These are phyloP conservation scores for Glaucopsyche alexis DNA, from an alignment of 2,888 invertebrate genomes.

Conservation along the genomic window DNA sequence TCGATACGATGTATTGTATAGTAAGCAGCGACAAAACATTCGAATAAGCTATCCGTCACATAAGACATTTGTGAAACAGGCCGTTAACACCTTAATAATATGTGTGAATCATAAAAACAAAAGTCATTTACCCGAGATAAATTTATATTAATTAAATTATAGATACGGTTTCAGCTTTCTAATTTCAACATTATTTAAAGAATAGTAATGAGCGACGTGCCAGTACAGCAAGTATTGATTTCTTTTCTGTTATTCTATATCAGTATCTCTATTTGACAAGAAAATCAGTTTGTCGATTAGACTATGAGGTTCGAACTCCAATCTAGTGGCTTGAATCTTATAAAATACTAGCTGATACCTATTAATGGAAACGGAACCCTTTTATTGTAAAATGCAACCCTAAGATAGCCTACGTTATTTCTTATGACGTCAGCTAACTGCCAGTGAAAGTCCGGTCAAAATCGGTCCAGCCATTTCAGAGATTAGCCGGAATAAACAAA, in stretches of 20 bases:
- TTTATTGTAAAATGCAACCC: too few relatives aligned
- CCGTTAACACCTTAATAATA: neutral
- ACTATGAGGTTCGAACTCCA: neutral
- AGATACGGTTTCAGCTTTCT: conserved; percentile 22
- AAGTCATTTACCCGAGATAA: conserved; percentile 17
- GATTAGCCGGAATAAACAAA: too few relatives aligned
- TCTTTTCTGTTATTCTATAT: neutral
- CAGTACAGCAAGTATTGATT: neutral
- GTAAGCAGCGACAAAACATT: too few relatives aligned
- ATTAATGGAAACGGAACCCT: too few relatives aligned
- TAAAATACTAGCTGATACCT: too few relatives aligned
- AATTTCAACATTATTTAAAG: conserved; percentile 21
- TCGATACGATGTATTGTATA: too few relatives aligned
- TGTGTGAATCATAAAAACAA: neutral
- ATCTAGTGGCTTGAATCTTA: neutral
- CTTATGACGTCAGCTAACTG: too few relatives aligned
- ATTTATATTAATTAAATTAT: conserved; percentile 7
- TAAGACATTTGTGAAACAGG: neutral
- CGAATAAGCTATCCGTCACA: too few relatives aligned
- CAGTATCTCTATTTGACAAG: neutral
- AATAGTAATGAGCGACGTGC: conserved; percentile 8
- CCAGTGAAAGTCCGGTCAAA: too few relatives aligned
- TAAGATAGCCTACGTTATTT: too few relatives aligned
- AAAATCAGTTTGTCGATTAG: too few relatives aligned
- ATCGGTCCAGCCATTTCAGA: too few relatives aligned